Conservation (phyloP, 2,797 vertebrate species). For the Cuculus canorus region DNA sequence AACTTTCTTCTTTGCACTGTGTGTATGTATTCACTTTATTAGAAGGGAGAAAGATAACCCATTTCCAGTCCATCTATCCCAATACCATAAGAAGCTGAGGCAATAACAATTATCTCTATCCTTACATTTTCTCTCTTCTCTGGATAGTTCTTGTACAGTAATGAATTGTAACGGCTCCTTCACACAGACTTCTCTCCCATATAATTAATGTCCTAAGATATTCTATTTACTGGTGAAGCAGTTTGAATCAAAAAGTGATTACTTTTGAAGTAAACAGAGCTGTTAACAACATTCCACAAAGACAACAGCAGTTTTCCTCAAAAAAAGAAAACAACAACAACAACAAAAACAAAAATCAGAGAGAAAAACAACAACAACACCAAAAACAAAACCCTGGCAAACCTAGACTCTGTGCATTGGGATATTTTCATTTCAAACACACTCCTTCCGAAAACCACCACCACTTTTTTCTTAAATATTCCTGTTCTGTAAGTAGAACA, state of each 20-base stretch:
- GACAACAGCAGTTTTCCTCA: constrained; percentile 46
- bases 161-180: constrained; percentile 83
- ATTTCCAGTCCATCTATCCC: constrained; percentile 78
- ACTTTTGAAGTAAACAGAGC: constrained; percentile 80
- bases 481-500: not conserved
- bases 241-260: constrained; percentile 82
- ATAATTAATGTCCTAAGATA: constrained; percentile 85
- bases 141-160: constrained; percentile 80
- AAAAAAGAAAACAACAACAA: not conserved
- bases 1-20: constrained; percentile 40
- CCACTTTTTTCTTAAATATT: fast-evolving
- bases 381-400: constrained; percentile 22
- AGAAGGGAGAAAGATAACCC: constrained; percentile 75
- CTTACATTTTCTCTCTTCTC: constrained; percentile 78
- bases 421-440: not conserved
- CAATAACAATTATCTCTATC: constrained; percentile 80
- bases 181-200: constrained; percentile 76
- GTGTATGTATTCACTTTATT: constrained; percentile 59
- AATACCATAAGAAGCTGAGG: constrained; percentile 70
- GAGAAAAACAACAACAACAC: not conserved
- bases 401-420: not conserved
- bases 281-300: constrained; percentile 72
- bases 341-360: not conserved
- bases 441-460: not conserved
- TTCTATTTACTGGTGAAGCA: constrained; percentile 79